A percentile compares a stretch with the other conserved stretches of the same genome.
Evolutionary conservation across 1,140 invertebrate genomes (phyloP).

Genomic region (Apis laboriosa): DNA sequence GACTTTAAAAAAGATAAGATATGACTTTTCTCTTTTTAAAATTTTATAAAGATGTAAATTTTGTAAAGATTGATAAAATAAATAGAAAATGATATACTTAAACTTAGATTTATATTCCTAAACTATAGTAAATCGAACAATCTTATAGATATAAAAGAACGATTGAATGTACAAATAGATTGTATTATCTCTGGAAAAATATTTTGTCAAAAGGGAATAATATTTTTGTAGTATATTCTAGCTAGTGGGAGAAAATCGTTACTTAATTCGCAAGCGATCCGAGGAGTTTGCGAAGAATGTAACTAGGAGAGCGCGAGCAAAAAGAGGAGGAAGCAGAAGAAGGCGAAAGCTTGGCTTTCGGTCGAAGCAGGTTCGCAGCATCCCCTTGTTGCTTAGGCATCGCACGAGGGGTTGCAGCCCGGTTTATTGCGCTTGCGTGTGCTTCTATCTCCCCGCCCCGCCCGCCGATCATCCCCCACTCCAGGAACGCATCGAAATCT

Average conservation of each 20-base stretch:
- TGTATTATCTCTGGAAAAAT: not conserved
- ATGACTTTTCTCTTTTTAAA: no score
- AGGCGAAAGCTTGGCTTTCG: conserved; percentile 33
- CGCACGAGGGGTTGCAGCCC: conserved; percentile 50
- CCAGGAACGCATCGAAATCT: conserved; percentile 46
- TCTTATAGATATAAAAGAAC: not conserved
- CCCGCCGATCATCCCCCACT: conserved; percentile 8
- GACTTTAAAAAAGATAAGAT: no score
- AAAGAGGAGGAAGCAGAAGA: conserved; percentile 25
- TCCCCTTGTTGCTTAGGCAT: conserved; percentile 51
- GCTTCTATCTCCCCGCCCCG: conserved; percentile 13
- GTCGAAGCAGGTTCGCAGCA: conserved; percentile 57
- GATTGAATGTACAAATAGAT: not conserved
- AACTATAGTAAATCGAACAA: no score
- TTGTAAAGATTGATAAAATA: no score
- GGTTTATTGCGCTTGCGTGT: conserved; percentile 41
- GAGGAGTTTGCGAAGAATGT: not conserved
- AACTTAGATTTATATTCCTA: no score
- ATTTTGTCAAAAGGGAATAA: not conserved
- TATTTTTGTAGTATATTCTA: not conserved
- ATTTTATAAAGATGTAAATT: no score
- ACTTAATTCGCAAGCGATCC: not conserved
- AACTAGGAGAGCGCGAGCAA: not conserved
- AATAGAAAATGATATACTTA: no score
- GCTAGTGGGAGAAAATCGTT: not conserved